Evolutionary conservation across 2,113 vertebrate genomes (phyloP).

Genomic region (Condylura cristata): DNA sequence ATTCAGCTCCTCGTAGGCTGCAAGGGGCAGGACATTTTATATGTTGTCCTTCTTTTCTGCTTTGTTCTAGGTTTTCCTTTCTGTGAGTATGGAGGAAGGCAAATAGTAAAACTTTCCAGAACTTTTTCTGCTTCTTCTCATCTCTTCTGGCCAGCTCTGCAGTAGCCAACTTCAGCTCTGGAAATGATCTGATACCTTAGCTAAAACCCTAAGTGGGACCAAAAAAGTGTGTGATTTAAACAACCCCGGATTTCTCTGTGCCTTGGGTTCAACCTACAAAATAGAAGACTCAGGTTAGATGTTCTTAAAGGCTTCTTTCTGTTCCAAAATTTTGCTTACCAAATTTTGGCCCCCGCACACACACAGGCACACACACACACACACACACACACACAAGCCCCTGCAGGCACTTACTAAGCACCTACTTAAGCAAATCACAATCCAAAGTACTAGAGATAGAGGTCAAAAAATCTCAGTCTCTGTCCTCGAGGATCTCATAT

Average conservation of each 20-base stretch:
- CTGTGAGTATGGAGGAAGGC: background rate
- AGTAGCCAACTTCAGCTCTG: background rate
- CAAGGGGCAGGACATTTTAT: background rate
- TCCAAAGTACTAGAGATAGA: background rate
- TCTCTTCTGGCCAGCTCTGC: background rate
- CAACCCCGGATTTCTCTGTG: background rate
- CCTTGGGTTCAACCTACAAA: background rate
- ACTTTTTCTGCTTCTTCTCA: background rate
- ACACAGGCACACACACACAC: too few relatives aligned
- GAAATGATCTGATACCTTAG: fast-evolving
- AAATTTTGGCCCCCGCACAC: too few relatives aligned
- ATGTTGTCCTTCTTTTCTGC: background rate
- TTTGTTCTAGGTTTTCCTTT: background rate
- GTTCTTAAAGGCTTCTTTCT: background rate
- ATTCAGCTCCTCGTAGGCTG: background rate
- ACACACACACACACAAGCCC: background rate
- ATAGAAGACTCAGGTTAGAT: background rate
- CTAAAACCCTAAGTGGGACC: background rate
- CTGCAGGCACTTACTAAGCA: background rate
- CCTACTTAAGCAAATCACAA: background rate
- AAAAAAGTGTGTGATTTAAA: background rate
- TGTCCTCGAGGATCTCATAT: background rate
- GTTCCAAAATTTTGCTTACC: constrained; percentile 21
- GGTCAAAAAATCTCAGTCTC: background rate
- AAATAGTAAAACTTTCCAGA: background rate